These are phyloP conservation scores for Pelosia muscerda DNA, from an alignment of 2,888 invertebrate species.

Conservation along the genomic window DNA sequence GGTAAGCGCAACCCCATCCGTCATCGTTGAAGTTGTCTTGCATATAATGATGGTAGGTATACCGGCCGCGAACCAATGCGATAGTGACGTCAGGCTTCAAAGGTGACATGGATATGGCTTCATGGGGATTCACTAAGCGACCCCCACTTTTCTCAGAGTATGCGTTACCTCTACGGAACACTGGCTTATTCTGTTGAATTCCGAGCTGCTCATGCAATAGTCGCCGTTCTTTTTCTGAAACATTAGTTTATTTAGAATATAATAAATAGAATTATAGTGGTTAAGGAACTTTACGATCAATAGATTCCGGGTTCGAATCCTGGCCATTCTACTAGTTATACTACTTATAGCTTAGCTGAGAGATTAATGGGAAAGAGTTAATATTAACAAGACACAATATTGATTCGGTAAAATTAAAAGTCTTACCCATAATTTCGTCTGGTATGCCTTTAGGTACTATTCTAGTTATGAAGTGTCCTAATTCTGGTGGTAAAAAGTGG, in stretches of 20 bases:
- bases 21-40: conserved; percentile 97
- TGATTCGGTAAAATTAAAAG: neutral
- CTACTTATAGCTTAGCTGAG: no score
- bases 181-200: conserved; percentile 89
- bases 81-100: conserved; percentile 61
- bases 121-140: conserved; percentile 91
- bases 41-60: conserved; percentile 98
- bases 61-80: conserved; percentile 92
- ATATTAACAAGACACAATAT: no score
- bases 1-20: conserved; percentile 99
- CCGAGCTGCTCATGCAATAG: conserved; percentile 91
- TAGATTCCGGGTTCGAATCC: no score
- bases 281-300: no score
- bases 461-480: conserved; percentile 92
- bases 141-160: conserved; percentile 84
- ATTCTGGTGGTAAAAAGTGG: conserved; percentile 91
- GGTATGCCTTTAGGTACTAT: conserved; percentile 89
- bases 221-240: conserved; percentile 88
- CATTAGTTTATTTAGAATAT: neutral
- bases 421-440: conserved; percentile 90
- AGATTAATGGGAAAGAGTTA: no score
- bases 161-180: conserved; percentile 91
- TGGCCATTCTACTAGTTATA: no score
- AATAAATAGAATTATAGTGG: no score
- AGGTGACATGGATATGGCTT: conserved; percentile 81